phyloP scores from a whole-genome alignment of 2,113 vertebrate genomes.

The Calcarius ornatus region DNA sequence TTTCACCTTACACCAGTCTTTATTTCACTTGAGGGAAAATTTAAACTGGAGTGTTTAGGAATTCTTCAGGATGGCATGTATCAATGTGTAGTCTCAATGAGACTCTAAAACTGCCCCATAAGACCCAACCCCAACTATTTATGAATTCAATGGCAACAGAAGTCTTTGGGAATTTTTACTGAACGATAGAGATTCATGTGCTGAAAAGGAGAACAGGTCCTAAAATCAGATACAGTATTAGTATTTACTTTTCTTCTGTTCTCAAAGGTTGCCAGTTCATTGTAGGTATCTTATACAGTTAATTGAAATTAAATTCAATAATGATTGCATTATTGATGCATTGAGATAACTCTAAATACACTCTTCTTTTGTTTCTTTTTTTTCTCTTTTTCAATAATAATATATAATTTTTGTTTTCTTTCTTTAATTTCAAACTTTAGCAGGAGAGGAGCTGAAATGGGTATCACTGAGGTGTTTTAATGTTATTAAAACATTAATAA shows the following conservation, averaged over 20 bases:
- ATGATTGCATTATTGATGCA: not conserved
- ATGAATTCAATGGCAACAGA: not conserved
- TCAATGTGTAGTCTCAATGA: not conserved
- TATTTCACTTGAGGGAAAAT: not conserved
- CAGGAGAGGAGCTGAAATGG: not conserved
- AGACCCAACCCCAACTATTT: not conserved
- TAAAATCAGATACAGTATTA: not conserved
- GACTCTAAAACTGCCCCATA: not conserved
- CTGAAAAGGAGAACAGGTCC: not conserved
- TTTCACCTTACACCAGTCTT: not conserved
- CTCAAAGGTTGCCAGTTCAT: not conserved
- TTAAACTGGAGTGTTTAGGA: not conserved
- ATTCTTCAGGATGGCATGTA: not conserved
- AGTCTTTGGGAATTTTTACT: not conserved
- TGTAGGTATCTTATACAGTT: not conserved
- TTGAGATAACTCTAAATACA: not conserved
- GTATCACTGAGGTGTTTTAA: not conserved
- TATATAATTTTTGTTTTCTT: not conserved
- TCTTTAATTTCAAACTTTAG: not conserved
- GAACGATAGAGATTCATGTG: not conserved
- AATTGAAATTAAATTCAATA: not conserved
- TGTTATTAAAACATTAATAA: not conserved
- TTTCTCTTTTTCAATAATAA: not conserved
- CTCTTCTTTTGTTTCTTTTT: not conserved
- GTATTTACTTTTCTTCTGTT: not conserved